Conservation (phyloP, 2,113 vertebrate genomes). For the Ailurus styani region DNA sequence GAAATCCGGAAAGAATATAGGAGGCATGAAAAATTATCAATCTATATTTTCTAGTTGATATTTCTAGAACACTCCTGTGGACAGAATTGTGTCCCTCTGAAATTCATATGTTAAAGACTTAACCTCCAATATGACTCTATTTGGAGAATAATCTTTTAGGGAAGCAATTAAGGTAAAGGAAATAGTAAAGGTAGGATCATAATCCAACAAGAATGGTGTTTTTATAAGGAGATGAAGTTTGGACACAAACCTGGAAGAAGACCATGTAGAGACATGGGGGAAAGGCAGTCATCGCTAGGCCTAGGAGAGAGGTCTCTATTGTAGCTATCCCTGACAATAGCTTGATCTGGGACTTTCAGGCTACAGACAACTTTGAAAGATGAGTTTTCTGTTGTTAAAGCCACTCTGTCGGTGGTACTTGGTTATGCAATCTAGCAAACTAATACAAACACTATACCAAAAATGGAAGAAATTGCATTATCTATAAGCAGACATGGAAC, state of each 20-base stretch:
- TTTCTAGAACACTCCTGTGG: not conserved
- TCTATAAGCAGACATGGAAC: not conserved
- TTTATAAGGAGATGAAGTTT: not conserved
- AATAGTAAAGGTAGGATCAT: not conserved
- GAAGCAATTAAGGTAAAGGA: not conserved
- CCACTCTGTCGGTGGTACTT: not conserved
- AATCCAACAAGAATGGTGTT: not conserved
- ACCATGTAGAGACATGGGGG: not conserved
- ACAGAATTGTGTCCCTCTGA: fast-evolving
- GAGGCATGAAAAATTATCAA: not conserved
- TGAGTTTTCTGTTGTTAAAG: not conserved
- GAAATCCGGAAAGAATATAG: not conserved
- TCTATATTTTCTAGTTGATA: not conserved
- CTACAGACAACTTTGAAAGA: not conserved
- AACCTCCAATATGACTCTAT: not conserved
- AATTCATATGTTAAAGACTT: not conserved
- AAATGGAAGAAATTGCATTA: not conserved
- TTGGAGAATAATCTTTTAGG: not conserved
- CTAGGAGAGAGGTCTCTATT: no score
- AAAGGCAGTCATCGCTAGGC: not conserved
- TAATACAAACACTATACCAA: not conserved
- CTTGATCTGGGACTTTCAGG: not conserved
- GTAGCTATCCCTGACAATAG: not conserved
- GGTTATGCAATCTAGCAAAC: not conserved
- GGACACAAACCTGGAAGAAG: not conserved